Percentiles rank a stretch among this genome's conserved stretches.
phyloP scores from a whole-genome alignment of 2,888 invertebrate genomes.

The Coremacera marginata region DNA sequence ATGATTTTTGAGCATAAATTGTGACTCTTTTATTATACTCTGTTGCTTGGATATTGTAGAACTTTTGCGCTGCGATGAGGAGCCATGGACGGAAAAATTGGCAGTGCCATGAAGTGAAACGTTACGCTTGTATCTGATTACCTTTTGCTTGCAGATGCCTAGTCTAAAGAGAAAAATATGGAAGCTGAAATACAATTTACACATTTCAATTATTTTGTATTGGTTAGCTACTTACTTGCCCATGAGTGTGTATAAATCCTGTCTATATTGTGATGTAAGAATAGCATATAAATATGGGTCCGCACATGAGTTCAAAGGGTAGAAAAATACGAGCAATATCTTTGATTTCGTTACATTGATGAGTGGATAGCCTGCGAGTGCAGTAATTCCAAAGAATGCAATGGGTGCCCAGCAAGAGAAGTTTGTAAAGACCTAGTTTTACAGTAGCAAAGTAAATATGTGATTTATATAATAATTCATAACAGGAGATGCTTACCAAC shows the following conservation, averaged over 20 bases:
- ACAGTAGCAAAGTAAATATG: neutral
- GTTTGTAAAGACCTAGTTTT: constrained; percentile 77
- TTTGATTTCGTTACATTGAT: constrained; percentile 86
- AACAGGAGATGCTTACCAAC: constrained; percentile 71
- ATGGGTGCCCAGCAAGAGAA: constrained; percentile 90
- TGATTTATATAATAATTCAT: neutral
- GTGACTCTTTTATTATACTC: constrained; percentile 54
- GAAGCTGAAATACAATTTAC: neutral
- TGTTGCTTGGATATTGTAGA: constrained; percentile 48
- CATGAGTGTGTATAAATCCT: constrained; percentile 78
- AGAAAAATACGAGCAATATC: constrained; percentile 88
- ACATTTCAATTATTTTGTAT: neutral
- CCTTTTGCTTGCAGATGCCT: constrained; percentile 71
- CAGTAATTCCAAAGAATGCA: constrained; percentile 89
- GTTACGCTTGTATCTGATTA: constrained; percentile 70
- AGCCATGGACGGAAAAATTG: constrained; percentile 58
- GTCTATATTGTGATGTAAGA: constrained; percentile 86
- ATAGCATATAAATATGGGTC: constrained; percentile 94
- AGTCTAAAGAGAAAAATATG: constrained; percentile 65
- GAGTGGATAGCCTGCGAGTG: constrained; percentile 84
- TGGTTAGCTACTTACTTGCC: constrained; percentile 71
- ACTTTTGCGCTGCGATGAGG: constrained; percentile 54
- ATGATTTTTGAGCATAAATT: constrained; percentile 59
- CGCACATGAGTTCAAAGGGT: constrained; percentile 91
- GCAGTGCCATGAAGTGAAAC: constrained; percentile 61